A percentile compares a stretch with the other conserved stretches of the same genome.
phyloP scores from a whole-genome alignment of 92 coral and sea anemone genomes.

The Palythoa grandiflora region DNA sequence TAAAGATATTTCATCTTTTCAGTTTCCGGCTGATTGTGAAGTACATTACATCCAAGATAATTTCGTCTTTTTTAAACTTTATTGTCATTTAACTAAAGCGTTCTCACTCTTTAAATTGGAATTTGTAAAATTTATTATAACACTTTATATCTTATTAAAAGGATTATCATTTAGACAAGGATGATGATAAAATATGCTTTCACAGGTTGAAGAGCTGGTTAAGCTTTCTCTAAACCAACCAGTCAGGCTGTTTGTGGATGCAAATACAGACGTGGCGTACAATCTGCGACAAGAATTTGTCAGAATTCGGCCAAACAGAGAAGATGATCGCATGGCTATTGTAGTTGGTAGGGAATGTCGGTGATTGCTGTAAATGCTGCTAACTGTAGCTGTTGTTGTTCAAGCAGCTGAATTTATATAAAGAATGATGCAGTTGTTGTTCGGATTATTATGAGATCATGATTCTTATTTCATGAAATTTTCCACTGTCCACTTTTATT shows the following conservation, averaged over 20 bases:
- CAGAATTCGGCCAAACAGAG: slow-evolving; percentile 89
- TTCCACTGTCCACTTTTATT: no score
- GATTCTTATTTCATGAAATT: no score
- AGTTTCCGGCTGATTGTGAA: no score
- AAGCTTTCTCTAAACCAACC: slow-evolving; percentile 89
- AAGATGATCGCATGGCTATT: slow-evolving; percentile 88
- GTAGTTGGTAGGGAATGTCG: slow-evolving; percentile 79
- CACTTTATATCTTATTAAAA: background rate
- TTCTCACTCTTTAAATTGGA: no score
- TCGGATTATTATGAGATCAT: no score
- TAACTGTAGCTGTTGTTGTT: background rate
- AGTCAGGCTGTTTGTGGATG: slow-evolving; percentile 91
- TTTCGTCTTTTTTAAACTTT: no score
- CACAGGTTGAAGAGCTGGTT: slow-evolving; percentile 87
- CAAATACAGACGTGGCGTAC: slow-evolving; percentile 94
- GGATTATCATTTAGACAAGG: background rate
- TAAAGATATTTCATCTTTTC: no score
- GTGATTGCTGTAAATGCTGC: no score
- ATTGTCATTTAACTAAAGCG: no score
- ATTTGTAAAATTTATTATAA: background rate
- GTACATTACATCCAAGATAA: no score
- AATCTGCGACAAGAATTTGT: slow-evolving; percentile 95
- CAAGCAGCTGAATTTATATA: background rate
- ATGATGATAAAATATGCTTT: background rate
- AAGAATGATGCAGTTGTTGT: background rate